Evolutionary conservation across 1,140 invertebrate species (phyloP), one percentile per base, ranked within the genome.

Genomic region (Lordiphosa stackelbergi): DNA sequence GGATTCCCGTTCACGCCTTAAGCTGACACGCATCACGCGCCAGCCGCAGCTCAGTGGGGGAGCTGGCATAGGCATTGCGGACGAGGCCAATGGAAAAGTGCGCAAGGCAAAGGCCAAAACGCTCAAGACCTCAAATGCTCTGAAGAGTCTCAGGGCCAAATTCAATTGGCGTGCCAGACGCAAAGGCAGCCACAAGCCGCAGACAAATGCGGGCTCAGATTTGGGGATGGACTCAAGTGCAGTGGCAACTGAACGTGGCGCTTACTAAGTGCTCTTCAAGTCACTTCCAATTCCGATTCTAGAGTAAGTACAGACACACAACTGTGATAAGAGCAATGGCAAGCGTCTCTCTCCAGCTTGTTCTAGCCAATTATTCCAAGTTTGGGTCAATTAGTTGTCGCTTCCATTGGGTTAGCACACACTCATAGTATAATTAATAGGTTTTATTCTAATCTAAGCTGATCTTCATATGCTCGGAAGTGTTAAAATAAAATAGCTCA

Each of bases 11-110:
- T 65, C 79, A 1, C 75, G 85, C 35, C 68, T 85, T 2, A 86
- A 86, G 38, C 53, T 86, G 11, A 86, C 85, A n/a, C 85, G 85
- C 55, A 85, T 86, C 16, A 73, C 61, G 40, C 73, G 85, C 9
- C 71, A 52, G 12, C 31, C 57, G 6, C 69, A 43, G 13, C 11
- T 6, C 11, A 34, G 16, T 11, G 10, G 48, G 19, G 12, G 12
- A 5, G 13, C 38, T 13, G 4, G 49, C 37, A 1, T 41, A 8
- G 48, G 45, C 8, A 11, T 24, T n/a, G 43, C 37, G n/a, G 62
- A 61, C 28, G 65, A 61, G 36, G 43, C 56, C 13, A 69, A 57
- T 62, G 66, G 74, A 35, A 79, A 70, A 79, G 75, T 79, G 66
- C 66, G 62, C 19, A 79, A 79, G 58, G 71, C 74, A 22, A 79